phyloP scores from a whole-genome alignment of 2,888 invertebrate species.

The Drepanosiphum platanoidis region DNA sequence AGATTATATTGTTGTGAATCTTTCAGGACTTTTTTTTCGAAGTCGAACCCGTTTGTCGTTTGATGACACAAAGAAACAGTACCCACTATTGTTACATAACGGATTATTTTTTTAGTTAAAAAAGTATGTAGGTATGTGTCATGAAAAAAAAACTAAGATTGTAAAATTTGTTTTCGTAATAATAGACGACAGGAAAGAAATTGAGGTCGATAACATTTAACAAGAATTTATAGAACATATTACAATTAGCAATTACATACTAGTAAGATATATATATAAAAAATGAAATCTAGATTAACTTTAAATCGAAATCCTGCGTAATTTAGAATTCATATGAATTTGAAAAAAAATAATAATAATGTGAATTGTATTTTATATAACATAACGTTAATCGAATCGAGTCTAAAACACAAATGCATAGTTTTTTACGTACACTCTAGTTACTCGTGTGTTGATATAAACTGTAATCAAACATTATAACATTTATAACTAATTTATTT shows the following conservation, averaged over 20 bases:
- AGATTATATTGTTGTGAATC: conserved; percentile 55
- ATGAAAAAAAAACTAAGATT: conserved; percentile 1
- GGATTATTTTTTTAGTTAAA: conserved; percentile 42
- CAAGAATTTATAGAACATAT: background rate
- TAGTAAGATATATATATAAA: too few relatives aligned
- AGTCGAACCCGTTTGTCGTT: conserved; percentile 55
- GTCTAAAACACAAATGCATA: too few relatives aligned
- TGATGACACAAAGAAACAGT: conserved; percentile 51
- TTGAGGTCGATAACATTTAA: conserved; percentile 8
- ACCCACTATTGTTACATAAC: conserved; percentile 33
- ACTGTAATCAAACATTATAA: too few relatives aligned
- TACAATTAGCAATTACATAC: background rate
- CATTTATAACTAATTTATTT: too few relatives aligned
- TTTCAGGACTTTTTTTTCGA: conserved; percentile 36
- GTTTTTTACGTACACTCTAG: too few relatives aligned
- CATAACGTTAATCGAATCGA: too few relatives aligned
- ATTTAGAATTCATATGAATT: background rate
- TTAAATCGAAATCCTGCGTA: background rate
- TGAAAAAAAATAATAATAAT: too few relatives aligned
- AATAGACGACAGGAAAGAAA: background rate
- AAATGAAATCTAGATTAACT: too few relatives aligned
- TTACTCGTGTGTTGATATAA: too few relatives aligned
- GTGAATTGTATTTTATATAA: too few relatives aligned
- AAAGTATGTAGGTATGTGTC: background rate
- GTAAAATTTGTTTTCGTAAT: background rate